Evolutionary conservation across 2,797 vertebrate species (phyloP), one percentile per base, ranked within the genome.

Genomic region (Bovichtus diacanthus): DNA sequence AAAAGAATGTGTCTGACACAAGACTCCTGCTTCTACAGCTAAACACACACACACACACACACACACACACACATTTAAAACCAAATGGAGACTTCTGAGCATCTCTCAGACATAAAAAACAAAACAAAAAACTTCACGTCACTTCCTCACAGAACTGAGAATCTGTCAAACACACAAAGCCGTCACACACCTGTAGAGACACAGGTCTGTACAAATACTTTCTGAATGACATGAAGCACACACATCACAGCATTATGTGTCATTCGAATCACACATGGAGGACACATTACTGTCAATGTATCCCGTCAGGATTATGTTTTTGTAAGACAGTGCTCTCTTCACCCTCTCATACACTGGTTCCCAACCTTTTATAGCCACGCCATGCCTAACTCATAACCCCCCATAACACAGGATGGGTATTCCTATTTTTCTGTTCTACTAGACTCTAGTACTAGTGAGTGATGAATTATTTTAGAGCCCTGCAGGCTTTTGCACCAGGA

Each of bases 261-360:
- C 64, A 61, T 86, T 90, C 81, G 67, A 81, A 81, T 87, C 86
- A 92, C 90, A 92, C 85, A 92, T 93, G 94, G 95, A 93, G 81
- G 92, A 94, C 86, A 95, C 88, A 87, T 77, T 69, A 4, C 88
- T 91, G 88, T 85, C 92, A 95, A 94, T 96, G 96, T 95, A 95
- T 95, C 94, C 95, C 80, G 58, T 80, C 71, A 94, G 94, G 95
- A 96, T 95, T 96, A 93, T 91, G 84, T 90, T 80, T 86, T 78
- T 56, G 38, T 91, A 94, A 93, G 93, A 91, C 95, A 96, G 95
- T 96, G 95, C 94, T 96, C 95, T 95, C 94, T 87, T 72, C 55
- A 71, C 82, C 81, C 84, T 85, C 81, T 23, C 15, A 80, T 73
- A 71, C 82, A 75, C 70, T 88, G 87, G 82, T 89, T 90, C 86